Evolutionary conservation across 2,113 vertebrate genomes (phyloP), one percentile per base, ranked within the genome.

Genomic region (Diphyllodes magnificus): DNA sequence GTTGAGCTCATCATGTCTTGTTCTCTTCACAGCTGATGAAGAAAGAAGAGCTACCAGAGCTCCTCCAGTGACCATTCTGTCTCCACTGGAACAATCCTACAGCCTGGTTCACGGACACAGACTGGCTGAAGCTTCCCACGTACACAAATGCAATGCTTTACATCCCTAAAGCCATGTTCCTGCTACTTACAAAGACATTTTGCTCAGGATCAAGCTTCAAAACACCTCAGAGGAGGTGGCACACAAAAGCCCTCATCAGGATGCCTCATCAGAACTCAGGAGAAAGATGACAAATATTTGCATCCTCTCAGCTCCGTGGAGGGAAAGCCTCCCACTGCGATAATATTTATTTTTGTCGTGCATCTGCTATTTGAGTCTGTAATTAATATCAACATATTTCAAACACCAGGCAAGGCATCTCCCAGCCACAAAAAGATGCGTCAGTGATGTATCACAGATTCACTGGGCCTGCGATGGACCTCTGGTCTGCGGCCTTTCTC

Each of bases 291-390:
- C 75, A 97, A 97, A 96, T 92, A 96, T 95, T 96, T 96, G 92
- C 85, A 92, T 96, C 93, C 88, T 92, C 90, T 95, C 80, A 80
- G 88, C 71, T 83, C 90, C 6, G 10, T 0, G 8, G 68, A 78
- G 76, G 86, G 49, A 93, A 88, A 92, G 88, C 88, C 95, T 93
- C 94, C 94, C 88, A 68, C 85, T 82, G 94, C n/a, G 80, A 83
- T 93, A 90, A 90, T 81, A 94, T 96, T 97, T 97, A 96, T 97
- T 97, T 97, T 88, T 86, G 95, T 92, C 72, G 6, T 88, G 76
- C 94, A 96, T 97, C 93, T 95, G 96, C 94, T 96, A 91, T 90
- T 88, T 81, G 86, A 90, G 92, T 88, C 88, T 80, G 71, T 96
- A 95, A 96, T 96, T 96, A 96, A 95, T 92, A 95, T 66, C 92